Evolutionary conservation across 2,888 invertebrate genomes (phyloP), one percentile per base, ranked within the genome.

Genomic region (Eupithecia dodoneata): DNA sequence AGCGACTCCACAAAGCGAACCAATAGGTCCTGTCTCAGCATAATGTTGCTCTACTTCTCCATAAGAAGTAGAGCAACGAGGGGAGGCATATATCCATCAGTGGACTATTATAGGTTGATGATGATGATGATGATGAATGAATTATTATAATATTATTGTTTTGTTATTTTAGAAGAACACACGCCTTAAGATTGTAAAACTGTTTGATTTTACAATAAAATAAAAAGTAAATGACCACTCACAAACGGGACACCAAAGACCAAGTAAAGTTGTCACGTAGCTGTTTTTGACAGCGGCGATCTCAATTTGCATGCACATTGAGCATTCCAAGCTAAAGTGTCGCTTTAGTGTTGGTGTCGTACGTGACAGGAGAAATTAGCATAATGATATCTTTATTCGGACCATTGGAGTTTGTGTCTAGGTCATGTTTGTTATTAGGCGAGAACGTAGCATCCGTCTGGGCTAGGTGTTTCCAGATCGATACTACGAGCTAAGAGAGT

Each of bases 301-400:
- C 76, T 70, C 66, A 80, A 81, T 82, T 81, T 81, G 72, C 79
- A 80, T 80, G 10, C n/a, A 59, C 63, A 63, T 30, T 63, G 77
- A 79, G 65, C 76, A 74, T 80, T 79, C 73, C 44, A 77, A 77
- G 77, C 71, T 73, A 76, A 79, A 81, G 77, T 79, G 79, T 76
- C 76, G 66, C 72, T 75, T 78, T 78, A 79, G 77, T 76, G 71
- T 74, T 52, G 73, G 66, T 15, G 70, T 18, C 30, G 47, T 73
- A 81, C 80, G 79, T 81, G 81, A 80, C 80, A 76, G 52, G 52
- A 70, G 65, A 72, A 76, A 82, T 82, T 81, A 78, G 69, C 80
- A 78, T 81, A 76, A 77, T 75, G 74, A 73, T 75, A 67, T 77
- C 70, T 79, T 70, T 65, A 71, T 75, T 74, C 42, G 3, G 55